phyloP scores from a whole-genome alignment of 30 jellyfish, hydroid and myxozoan species.

The Aurelia sp. region DNA sequence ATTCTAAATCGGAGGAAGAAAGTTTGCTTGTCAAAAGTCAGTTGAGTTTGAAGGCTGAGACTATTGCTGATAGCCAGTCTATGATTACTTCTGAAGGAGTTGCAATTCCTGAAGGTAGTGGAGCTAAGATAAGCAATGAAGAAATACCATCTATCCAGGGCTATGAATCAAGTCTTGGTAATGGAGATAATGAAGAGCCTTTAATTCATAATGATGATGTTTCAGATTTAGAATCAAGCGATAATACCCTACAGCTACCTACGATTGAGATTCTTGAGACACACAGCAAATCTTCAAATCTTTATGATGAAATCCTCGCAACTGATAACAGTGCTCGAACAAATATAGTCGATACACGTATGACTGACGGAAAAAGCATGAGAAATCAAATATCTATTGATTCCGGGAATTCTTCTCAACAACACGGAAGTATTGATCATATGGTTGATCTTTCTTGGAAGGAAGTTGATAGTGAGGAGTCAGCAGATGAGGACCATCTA shows the following conservation, averaged over 20 bases:
- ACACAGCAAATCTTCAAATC: background rate
- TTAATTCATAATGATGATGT: no score
- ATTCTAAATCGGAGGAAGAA: background rate
- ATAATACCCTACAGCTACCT: background rate
- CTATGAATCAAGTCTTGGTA: background rate
- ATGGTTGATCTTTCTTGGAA: slow-evolving; percentile 19
- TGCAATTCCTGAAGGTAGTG: no score
- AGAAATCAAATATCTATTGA: background rate
- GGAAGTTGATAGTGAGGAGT: slow-evolving; percentile 15
- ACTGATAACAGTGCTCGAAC: no score
- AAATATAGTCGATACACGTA: no score
- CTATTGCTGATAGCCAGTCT: background rate
- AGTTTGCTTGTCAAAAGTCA: background rate
- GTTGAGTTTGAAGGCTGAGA: background rate
- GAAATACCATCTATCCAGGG: no score
- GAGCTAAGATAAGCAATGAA: no score
- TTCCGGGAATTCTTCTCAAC: background rate
- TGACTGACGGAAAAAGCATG: background rate
- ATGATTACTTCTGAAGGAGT: background rate
- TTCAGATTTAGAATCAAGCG: no score
- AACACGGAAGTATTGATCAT: background rate
- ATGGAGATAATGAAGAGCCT: background rate
- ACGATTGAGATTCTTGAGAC: background rate
- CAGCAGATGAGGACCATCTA: background rate
- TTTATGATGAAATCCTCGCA: no score